These are phyloP conservation scores for Patiria pectinifera DNA, from an alignment of 53 echinoderm and acorn worm genomes.

Conservation along the genomic window DNA sequence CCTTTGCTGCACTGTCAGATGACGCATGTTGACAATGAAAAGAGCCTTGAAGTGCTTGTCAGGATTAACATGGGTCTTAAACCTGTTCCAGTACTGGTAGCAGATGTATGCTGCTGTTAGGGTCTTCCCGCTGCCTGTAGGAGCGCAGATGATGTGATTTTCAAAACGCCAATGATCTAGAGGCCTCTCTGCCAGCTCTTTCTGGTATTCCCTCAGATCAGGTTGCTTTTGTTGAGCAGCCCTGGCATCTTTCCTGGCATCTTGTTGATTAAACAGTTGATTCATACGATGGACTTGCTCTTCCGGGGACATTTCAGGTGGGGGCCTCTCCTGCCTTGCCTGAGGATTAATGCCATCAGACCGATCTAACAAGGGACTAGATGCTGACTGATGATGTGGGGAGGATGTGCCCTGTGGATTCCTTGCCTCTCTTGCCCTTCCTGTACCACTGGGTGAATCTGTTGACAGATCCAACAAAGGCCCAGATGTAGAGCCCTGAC, in stretches of 20 bases:
- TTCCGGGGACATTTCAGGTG: background rate
- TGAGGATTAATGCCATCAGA: background rate
- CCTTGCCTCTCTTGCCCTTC: background rate
- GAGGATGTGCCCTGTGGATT: background rate
- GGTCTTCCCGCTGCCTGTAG: conserved; percentile 83
- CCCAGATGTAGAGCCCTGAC: background rate
- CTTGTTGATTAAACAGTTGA: background rate
- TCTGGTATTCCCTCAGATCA: conserved; percentile 64
- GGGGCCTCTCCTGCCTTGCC: background rate
- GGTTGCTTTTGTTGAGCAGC: background rate
- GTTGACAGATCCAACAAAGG: background rate
- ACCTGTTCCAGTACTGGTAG: conserved; percentile 37
- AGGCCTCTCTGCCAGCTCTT: conserved; percentile 71
- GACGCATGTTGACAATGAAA: conserved; percentile 81
- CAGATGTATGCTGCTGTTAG: conserved; percentile 73
- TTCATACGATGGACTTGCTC: background rate
- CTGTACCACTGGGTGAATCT: background rate
- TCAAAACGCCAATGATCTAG: too few relatives aligned
- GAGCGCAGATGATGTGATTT: conserved; percentile 88
- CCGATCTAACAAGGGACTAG: background rate
- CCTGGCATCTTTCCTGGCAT: conserved; percentile 32
- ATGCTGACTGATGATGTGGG: background rate
- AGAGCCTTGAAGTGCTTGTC: conserved; percentile 69
- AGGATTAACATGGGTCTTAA: background rate
- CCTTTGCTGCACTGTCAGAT: conserved; percentile 78